These are phyloP conservation scores for Parnassius apollo DNA, from an alignment of 2,888 invertebrate species.

Conservation along the genomic window DNA sequence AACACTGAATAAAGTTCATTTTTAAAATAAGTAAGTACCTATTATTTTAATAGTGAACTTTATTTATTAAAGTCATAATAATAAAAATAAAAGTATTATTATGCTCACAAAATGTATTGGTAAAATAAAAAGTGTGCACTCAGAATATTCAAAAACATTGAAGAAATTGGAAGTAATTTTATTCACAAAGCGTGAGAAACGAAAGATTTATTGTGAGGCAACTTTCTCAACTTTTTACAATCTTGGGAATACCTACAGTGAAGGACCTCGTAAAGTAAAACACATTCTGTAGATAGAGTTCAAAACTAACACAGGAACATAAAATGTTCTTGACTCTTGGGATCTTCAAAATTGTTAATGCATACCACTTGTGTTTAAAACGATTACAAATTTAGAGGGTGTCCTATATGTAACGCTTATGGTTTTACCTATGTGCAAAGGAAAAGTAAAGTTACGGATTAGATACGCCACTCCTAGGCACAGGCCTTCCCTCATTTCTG, in stretches of 20 bases:
- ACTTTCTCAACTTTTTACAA: neutral
- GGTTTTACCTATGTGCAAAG: neutral
- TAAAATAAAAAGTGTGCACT: too few relatives aligned
- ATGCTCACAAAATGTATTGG: too few relatives aligned
- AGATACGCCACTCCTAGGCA: too few relatives aligned
- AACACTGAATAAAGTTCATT: too few relatives aligned
- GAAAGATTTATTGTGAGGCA: conserved; percentile 1
- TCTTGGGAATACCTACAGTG: conserved; percentile 8
- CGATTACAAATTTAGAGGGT: neutral
- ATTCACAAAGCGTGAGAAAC: neutral
- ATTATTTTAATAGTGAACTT: too few relatives aligned
- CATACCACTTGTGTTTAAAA: neutral
- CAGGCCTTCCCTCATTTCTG: too few relatives aligned
- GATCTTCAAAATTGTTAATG: conserved; percentile 1
- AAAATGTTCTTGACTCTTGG: conserved; percentile 16
- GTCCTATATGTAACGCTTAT: neutral
- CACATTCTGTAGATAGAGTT: conserved; percentile 15
- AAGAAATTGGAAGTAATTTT: too few relatives aligned
- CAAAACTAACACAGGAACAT: conserved; percentile 7
- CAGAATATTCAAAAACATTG: too few relatives aligned
- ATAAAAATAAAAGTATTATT: too few relatives aligned
- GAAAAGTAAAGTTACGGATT: too few relatives aligned
- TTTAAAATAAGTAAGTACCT: too few relatives aligned
- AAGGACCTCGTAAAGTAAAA: conserved; percentile 13
- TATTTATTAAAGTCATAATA: too few relatives aligned